Evolutionary conservation across 2,797 vertebrate species (phyloP), one percentile per base, ranked within the genome.

Genomic region (Peromyscus melanophrys): DNA sequence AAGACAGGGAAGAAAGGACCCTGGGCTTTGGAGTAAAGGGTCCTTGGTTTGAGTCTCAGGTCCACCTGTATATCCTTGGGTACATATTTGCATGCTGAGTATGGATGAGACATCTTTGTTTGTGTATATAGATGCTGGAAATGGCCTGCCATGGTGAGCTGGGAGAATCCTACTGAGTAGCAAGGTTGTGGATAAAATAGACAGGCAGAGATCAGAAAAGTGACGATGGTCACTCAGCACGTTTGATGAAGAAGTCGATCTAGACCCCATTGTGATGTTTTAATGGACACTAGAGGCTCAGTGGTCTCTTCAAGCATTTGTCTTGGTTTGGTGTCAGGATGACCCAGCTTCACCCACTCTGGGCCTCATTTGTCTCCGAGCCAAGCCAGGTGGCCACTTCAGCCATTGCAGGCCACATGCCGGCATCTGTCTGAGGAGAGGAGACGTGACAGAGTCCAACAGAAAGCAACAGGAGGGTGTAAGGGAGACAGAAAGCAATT

Each of bases 401-500:
- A 27, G 40, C 46, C 67, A 40, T 80, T 61, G 29, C 14, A 90
- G 83, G 95, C 94, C 40, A 52, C 13, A 0, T 17, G 80, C 90
- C 57, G 83, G 25, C 3, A 0, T 94, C 78, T 25, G 3, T 90
- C 90, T 95, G 65, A 34, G 59, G 65, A 95, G 43, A 96, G 94
- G 86, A 76, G 73, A 92, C 93, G 84, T 69, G 96, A 93, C 85
- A 95, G 91, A 57, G 83, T 97, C 94, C 81, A 95, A 94, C 95
- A 90, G 95, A 97, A 97, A 95, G 91, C 94, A 97, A 96, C 95
- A 96, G 83, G 97, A 95, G 65, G 59, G 40, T 96, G 61, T 86
- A 84, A 95, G 71, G 89, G 92, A 97, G 94, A 95, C 83, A 69
- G 96, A 97, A 96, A 82, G 91, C 88, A 96, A 96, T 96, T 97